Evolutionary conservation across 2,113 vertebrate genomes (phyloP), one percentile per base, ranked within the genome.

Genomic region (Ophiodon elongatus): DNA sequence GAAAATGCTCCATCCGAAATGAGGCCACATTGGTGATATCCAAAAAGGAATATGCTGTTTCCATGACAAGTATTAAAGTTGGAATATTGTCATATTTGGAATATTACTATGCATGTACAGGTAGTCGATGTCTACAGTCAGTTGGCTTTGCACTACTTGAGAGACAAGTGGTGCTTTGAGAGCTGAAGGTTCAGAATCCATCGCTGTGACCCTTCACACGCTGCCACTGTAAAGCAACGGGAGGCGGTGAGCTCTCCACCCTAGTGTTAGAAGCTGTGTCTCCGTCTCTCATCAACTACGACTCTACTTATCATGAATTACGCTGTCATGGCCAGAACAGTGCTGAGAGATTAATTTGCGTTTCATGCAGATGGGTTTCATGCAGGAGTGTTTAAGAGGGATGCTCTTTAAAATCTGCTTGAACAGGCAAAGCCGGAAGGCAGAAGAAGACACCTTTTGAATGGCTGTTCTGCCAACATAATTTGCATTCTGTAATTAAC

Each of bases 401-500:
- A 75, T 68, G 78, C 80, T 85, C 89, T 89, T 94, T 92, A 93
- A 93, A 93, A 43, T 88, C 76, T 78, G 83, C 73, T 86, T 45
- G 66, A 90, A 86, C 83, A 82, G 87, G 81, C 83, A 43, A 68
- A 84, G 73, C 90, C 78, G 71, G 54, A 68, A 90, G 68, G 82
- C 73, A 86, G 88, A 78, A 83, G 79, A 69, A 80, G 84, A 76
- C 71, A 71, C 78, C 84, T 88, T 91, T 84, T 92, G 81, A 94
- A 91, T 89, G 89, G 87, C 83, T 87, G 85, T 83, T 89, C 85
- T 91, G 93, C 94, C 93, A 94, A 81, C 90, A 91, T 94, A 25
- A 95, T 95, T 95, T 95, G 94, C 94, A 95, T 95, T 94, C 90
- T 87, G 87, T 94, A 95, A 95, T 95, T 95, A 95, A 93, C 93